Evolutionary conservation across 2,888 invertebrate genomes (phyloP).

Genomic region (Polymixis flavicincta): DNA sequence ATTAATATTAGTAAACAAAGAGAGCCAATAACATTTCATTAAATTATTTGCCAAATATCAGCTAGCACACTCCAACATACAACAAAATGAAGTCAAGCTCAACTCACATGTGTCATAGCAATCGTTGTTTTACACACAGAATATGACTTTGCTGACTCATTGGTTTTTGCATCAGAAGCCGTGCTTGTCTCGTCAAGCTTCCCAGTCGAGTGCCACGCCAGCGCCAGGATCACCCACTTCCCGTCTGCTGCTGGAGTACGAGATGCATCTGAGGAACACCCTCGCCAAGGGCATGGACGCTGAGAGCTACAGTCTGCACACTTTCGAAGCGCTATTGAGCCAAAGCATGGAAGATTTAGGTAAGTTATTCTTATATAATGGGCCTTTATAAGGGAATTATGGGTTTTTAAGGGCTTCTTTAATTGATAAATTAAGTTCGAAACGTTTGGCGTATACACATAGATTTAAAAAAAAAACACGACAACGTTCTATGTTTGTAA

Average conservation of each 20-base stretch:
- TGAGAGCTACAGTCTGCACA: constrained; percentile 98
- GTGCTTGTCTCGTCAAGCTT: constrained; percentile 87
- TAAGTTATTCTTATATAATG: constrained; percentile 71
- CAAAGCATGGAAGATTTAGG: constrained; percentile 99
- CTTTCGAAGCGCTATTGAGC: constrained; percentile 97
- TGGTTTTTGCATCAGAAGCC: constrained; percentile 79
- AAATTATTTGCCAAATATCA: not conserved
- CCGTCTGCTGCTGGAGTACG: constrained; percentile 96
- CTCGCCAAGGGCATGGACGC: constrained; percentile 98
- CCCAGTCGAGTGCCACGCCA: constrained; percentile 93
- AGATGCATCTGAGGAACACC: constrained; percentile 98
- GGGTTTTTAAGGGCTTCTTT: not conserved
- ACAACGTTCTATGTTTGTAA: not conserved
- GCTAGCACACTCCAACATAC: not conserved
- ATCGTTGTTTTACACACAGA: not conserved
- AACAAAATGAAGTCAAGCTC: not conserved
- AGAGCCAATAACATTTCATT: not conserved
- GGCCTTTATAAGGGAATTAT: not conserved
- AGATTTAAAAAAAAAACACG: not conserved
- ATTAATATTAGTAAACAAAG: not conserved
- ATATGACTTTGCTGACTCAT: not conserved
- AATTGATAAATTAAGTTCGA: not conserved
- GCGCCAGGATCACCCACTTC: constrained; percentile 96
- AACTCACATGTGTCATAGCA: not conserved
- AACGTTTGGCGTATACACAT: not conserved